Evolutionary conservation across 1,140 invertebrate genomes (phyloP).

Genomic region (Orius laevigatus): DNA sequence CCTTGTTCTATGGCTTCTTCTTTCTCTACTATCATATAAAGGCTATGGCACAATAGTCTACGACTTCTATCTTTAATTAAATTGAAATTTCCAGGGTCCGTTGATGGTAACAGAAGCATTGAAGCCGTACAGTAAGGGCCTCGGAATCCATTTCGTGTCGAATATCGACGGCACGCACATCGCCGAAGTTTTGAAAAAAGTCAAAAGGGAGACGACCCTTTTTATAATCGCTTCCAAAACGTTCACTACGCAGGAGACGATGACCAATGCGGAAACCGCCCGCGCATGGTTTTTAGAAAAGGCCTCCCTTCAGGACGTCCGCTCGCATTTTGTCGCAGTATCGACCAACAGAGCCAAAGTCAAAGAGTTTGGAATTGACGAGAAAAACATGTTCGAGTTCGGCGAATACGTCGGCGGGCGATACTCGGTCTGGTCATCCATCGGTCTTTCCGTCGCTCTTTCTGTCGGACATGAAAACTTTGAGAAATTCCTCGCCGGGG

Average conservation of each 20-base stretch:
- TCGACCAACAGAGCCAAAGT: constrained; percentile 91
- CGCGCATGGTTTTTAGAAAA: constrained; percentile 83
- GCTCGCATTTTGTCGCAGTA: constrained; percentile 95
- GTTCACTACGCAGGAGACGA: constrained; percentile 98
- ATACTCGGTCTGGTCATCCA: constrained; percentile 96
- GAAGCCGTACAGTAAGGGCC: constrained; percentile 75
- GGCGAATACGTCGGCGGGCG: constrained; percentile 99
- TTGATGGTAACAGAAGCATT: constrained; percentile 98
- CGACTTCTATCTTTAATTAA: constrained; percentile 9
- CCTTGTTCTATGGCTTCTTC: neutral
- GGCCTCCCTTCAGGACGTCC: constrained; percentile 40
- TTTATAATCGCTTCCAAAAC: constrained; percentile 99
- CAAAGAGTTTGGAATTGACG: constrained; percentile 90
- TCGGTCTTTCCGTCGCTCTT: constrained; percentile 89
- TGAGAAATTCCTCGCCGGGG: constrained; percentile 77
- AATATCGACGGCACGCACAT: constrained; percentile 99
- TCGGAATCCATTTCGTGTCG: constrained; percentile 83
- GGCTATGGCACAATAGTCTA: neutral
- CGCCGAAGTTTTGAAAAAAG: constrained; percentile 78
- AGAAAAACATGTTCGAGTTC: constrained; percentile 97
- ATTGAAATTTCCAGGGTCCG: constrained; percentile 51
- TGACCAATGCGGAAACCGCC: constrained; percentile 95
- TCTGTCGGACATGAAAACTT: constrained; percentile 94
- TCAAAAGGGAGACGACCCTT: constrained; percentile 84
- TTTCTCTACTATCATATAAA: neutral